Evolutionary conservation across 2,888 invertebrate species (phyloP), one percentile per base, ranked within the genome.

Genomic region (Agrochola lychnidis): DNA sequence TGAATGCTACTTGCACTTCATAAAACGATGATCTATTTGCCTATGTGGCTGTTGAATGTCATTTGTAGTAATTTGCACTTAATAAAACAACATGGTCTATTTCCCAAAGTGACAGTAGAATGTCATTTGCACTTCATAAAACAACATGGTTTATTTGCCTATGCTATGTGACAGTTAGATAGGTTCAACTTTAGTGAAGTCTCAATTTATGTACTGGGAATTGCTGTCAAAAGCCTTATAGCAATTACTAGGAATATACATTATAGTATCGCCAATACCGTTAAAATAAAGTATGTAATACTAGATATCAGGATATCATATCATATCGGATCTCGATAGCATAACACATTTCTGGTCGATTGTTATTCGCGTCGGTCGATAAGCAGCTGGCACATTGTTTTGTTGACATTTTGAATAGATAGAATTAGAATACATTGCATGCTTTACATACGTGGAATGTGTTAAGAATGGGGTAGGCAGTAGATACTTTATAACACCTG

Each of bases 341-440:
- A 48, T 16, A 57, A 67, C 63, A 81, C 82, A 82, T 82, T 57
- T 85, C 53, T 71, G 36, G 22, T 77, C 78, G 68, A 78, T 86
- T 83, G 71, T 79, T 78, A 74, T 86, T 79, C 73, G 51, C 22
- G 42, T 59, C 56, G 25, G 14, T 59, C 66, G 61, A 70, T 83
- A 73, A 72, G 64, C 79, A 73, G 72, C 70, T 75, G 73, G 73
- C 25, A 51, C 69, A 73, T 83, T 83, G 74, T 87, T 75, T 78
- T 81, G 73, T 76, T 77, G 83, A 79, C 83, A 83, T 83, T 83
- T 83, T 48, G 42, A 36, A 64, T 42, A 56, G 53, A 76, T 85
- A 72, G 30, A 70, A 73, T 86, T 83, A 86, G 72, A 86, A 83
- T 83, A 83, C 69, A 48, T 45, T 53, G 67, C 56, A 72, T 63